A percentile compares a stretch with the other conserved stretches of the same genome.
Conservation (phyloP, 2,888 invertebrate species). For the Dryococelus australis region DNA sequence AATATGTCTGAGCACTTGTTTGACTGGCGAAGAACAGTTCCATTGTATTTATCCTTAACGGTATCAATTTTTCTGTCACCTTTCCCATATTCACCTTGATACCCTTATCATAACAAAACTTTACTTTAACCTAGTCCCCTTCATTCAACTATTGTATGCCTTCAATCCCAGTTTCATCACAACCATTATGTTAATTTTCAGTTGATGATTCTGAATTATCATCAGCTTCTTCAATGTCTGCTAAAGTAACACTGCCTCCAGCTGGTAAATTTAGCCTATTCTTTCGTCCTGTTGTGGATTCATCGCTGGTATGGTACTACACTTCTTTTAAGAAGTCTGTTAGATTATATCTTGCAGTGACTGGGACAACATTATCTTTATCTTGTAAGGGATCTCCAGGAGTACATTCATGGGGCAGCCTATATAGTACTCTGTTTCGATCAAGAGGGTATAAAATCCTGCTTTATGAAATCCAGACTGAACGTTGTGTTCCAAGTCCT, state of each 20-base stretch:
- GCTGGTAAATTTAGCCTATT: not conserved
- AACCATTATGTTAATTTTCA: not conserved
- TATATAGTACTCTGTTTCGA: not conserved
- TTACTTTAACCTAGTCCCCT: not conserved
- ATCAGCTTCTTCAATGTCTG: not conserved
- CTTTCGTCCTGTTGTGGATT: not conserved
- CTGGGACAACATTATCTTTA: not conserved
- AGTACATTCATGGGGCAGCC: not conserved
- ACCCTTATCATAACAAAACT: not conserved
- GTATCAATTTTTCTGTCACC: too few species aligned
- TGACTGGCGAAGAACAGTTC: constrained; percentile 10
- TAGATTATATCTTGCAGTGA: not conserved
- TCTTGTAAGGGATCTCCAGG: not conserved
- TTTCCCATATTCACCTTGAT: not conserved
- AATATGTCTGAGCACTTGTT: not conserved
- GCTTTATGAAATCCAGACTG: constrained; percentile 11
- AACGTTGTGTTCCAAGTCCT: constrained; percentile 4
- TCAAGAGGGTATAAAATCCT: not conserved
- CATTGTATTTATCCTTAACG: too few species aligned
- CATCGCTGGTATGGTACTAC: not conserved
- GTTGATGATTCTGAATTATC: too few species aligned
- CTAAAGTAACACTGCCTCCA: not conserved
- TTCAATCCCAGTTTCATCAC: not conserved
- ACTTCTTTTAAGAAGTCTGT: not conserved
- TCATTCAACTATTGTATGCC: not conserved